These are phyloP conservation scores for Larimichthys crocea DNA, from an alignment of 2,113 vertebrate genomes.

Conservation along the genomic window DNA sequence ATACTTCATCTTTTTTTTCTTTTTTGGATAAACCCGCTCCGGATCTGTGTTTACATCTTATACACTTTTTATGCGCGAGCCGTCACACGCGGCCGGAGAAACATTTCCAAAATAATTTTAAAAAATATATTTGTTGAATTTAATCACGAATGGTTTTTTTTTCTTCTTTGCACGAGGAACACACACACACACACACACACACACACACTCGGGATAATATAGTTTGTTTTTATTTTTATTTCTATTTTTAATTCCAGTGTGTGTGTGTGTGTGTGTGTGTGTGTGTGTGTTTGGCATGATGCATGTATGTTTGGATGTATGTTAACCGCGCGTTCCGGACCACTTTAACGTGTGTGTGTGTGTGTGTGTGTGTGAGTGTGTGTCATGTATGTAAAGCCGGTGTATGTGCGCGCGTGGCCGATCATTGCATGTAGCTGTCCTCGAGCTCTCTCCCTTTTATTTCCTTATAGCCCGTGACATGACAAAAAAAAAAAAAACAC, in stretches of 20 bases:
- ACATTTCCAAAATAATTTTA: constrained; percentile 66
- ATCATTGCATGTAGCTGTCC: constrained; percentile 44
- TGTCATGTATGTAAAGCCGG: constrained; percentile 81
- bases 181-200: constrained; percentile 14
- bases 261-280: constrained; percentile 2
- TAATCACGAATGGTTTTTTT: constrained; percentile 62
- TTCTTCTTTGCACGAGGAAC: constrained; percentile 15
- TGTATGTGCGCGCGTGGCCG: constrained; percentile 76
- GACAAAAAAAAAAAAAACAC: constrained; percentile 47
- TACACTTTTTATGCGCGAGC: constrained; percentile 72
- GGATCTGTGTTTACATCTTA: constrained; percentile 60
- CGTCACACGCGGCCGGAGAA: constrained; percentile 39
- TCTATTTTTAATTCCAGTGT: constrained; percentile 11
- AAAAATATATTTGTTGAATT: constrained; percentile 49
- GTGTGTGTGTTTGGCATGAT: constrained; percentile 39
- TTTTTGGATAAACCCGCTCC: constrained; percentile 12
- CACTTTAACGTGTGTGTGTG: constrained; percentile 53
- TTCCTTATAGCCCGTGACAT: constrained; percentile 54
- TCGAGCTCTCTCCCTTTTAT: neutral
- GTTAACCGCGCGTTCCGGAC: constrained; percentile 58
- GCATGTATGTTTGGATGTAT: constrained; percentile 33
- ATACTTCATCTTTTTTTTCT: constrained; percentile 29
- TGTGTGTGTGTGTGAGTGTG: constrained; percentile 58
- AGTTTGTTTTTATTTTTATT: constrained; percentile 41
- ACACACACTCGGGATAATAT: constrained; percentile 31